phyloP scores from a whole-genome alignment of 2,797 vertebrate species.

The Lycodopsis pacificus region DNA sequence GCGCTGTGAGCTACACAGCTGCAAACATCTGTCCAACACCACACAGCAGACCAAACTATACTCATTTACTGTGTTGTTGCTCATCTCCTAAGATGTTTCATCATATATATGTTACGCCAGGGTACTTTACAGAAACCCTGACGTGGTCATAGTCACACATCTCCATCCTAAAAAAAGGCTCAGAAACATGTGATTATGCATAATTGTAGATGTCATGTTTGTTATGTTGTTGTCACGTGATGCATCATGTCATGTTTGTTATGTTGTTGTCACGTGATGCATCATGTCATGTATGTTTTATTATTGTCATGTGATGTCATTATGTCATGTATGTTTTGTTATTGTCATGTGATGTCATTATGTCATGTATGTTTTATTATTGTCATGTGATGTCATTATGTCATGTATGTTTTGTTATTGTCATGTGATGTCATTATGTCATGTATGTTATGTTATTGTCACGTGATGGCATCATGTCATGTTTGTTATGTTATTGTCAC shows the following conservation, averaged over 20 bases:
- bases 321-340: not conserved
- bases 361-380: not conserved
- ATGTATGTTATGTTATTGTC: not conserved
- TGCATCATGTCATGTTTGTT: not conserved
- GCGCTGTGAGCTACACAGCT: constrained; percentile 30
- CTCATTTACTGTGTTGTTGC: not conserved
- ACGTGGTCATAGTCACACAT: not conserved
- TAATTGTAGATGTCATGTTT: not conserved
- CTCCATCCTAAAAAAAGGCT: not conserved
- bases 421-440: not conserved
- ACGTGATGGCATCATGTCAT: not conserved
- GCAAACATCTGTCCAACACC: constrained; percentile 36
- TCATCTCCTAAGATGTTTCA: not conserved
- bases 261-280: not conserved
- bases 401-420: not conserved
- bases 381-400: not conserved
- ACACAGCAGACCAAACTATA: not conserved
- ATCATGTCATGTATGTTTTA: not conserved
- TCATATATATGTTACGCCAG: not conserved
- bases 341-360: not conserved
- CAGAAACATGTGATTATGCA: not conserved
- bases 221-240: not conserved
- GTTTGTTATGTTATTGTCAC: not conserved
- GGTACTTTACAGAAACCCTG: not conserved
- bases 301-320: not conserved